These are phyloP conservation scores for Coenonympha glycerion DNA, from an alignment of 2,888 invertebrate genomes.

Conservation along the genomic window DNA sequence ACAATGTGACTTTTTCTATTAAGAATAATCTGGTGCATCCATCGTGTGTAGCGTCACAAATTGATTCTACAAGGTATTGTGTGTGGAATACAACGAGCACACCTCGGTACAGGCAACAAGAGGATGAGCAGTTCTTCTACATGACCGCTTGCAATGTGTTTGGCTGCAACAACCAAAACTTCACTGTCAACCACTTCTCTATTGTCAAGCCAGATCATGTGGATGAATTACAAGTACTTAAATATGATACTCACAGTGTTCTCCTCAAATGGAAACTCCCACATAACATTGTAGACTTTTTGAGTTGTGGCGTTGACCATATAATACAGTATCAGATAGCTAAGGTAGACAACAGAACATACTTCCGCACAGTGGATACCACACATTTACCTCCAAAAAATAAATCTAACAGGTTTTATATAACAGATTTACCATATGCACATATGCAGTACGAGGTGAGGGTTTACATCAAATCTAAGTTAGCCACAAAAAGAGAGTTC, in stretches of 20 bases:
- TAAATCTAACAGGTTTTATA: constrained; percentile 54
- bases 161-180: constrained; percentile 69
- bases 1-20: constrained; percentile 45
- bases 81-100: constrained; percentile 48
- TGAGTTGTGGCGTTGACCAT: constrained; percentile 54
- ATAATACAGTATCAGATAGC: constrained; percentile 68
- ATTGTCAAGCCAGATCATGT: constrained; percentile 60
- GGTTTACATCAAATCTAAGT: constrained; percentile 78
- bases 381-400: constrained; percentile 48
- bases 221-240: constrained; percentile 41
- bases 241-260: constrained; percentile 54
- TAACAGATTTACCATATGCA: constrained; percentile 78
- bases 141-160: constrained; percentile 78
- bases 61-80: constrained; percentile 40
- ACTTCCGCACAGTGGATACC: constrained; percentile 60
- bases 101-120: constrained; percentile 64
- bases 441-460: constrained; percentile 83
- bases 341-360: constrained; percentile 59
- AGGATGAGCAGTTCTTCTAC: constrained; percentile 72
- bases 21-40: constrained; percentile 39
- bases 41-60: constrained; percentile 37
- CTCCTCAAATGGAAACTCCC: constrained; percentile 55
- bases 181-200: constrained; percentile 77
- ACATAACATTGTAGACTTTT: constrained; percentile 51
- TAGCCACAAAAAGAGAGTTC: constrained; percentile 71